Evolutionary conservation across 2,797 vertebrate genomes (phyloP).

Genomic region (Corythornis leucogaster): DNA sequence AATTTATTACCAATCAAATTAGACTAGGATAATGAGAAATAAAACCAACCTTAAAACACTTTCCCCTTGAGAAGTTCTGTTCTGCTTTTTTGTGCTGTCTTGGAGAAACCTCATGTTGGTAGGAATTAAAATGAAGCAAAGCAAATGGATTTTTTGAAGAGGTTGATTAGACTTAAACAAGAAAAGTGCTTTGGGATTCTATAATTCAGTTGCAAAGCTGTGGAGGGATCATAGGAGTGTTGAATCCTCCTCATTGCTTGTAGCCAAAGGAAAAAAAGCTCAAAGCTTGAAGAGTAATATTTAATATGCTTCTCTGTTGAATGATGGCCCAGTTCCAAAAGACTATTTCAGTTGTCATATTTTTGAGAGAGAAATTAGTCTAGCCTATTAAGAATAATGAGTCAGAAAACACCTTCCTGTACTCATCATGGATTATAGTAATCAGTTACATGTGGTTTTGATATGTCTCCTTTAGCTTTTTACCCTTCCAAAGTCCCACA

Average conservation of each 20-base stretch:
- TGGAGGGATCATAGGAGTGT: not conserved
- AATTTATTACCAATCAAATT: not conserved
- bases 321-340: not conserved
- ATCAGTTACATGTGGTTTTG: not conserved
- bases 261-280: not conserved
- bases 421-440: not conserved
- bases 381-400: not conserved
- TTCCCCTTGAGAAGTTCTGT: not conserved
- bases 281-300: not conserved
- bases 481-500: not conserved
- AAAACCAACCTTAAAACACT: not conserved
- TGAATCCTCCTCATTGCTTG: not conserved
- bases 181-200: not conserved
- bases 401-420: not conserved
- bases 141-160: not conserved
- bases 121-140: not conserved
- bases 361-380: not conserved
- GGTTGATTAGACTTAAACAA: not conserved
- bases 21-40: not conserved
- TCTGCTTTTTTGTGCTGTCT: not conserved
- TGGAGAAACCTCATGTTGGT: fast-evolving
- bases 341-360: not conserved
- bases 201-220: not conserved
- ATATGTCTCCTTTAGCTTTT: not conserved
- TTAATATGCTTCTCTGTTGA: not conserved